Conservation (phyloP, 53 echinoderm and acorn worm species). For the Crossaster papposus region DNA sequence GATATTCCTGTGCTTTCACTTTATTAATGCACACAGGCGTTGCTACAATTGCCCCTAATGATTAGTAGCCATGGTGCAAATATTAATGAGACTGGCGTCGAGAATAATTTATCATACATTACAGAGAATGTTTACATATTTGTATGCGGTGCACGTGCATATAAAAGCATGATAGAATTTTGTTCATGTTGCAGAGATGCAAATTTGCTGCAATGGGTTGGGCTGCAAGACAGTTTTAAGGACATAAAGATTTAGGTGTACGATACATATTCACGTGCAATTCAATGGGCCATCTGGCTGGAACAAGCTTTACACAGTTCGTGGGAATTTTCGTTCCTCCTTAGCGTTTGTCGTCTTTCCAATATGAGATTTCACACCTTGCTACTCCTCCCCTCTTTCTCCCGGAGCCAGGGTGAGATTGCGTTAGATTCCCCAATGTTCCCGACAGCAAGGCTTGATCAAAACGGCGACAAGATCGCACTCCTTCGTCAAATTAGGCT, state of each 20-base stretch:
- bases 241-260: background rate
- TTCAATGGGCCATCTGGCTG: conserved; percentile 7
- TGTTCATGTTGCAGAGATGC: background rate
- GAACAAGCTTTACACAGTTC: background rate
- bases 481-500: background rate
- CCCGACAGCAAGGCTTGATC: background rate
- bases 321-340: background rate
- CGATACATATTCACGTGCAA: background rate
- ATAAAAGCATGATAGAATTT: background rate
- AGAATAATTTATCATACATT: conserved; percentile 15
- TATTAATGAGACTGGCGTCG: background rate
- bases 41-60: background rate
- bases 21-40: background rate
- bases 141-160: background rate
- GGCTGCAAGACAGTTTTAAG: background rate
- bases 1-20: background rate
- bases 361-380: conserved; percentile 23
- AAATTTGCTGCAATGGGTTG: background rate
- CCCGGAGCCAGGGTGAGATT: background rate
- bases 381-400: background rate
- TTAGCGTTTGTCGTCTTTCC: background rate
- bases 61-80: background rate
- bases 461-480: background rate
- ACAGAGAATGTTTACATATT: background rate
- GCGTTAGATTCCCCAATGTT: background rate